Evolutionary conservation across 2,113 vertebrate species (phyloP).

Genomic region (Pachyramphus minor): DNA sequence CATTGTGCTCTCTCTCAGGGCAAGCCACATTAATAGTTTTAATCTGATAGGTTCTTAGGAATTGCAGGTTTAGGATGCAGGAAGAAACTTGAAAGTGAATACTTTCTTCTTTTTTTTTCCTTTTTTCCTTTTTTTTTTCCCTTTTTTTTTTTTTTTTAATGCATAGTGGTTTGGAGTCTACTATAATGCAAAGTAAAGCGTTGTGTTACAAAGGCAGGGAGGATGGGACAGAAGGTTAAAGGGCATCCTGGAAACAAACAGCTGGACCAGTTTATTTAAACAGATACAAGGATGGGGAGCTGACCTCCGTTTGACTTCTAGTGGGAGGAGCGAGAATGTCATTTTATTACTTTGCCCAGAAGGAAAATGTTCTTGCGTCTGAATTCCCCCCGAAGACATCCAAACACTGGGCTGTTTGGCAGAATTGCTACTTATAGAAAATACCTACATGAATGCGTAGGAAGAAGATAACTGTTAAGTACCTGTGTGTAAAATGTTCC

Average conservation of each 20-base stretch:
- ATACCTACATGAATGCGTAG: background rate
- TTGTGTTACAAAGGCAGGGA: constrained; percentile 76
- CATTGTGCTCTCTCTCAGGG: background rate
- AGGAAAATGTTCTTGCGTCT: constrained; percentile 80
- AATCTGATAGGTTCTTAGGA: constrained; percentile 15
- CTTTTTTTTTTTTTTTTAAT: constrained; percentile 35
- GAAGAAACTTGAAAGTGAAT: constrained; percentile 50
- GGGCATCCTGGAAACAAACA: constrained; percentile 84
- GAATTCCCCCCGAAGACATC: constrained; percentile 73
- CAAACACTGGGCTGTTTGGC: constrained; percentile 64
- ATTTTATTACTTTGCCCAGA: constrained; percentile 84
- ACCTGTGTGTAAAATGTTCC: constrained; percentile 27
- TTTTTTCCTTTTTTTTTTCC: no score
- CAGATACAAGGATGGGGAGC: constrained; percentile 81
- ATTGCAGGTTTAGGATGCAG: constrained; percentile 46
- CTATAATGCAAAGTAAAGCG: constrained; percentile 75
- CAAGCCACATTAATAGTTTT: background rate
- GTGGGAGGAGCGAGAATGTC: constrained; percentile 81
- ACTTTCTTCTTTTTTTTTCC: background rate
- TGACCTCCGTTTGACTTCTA: constrained; percentile 84
- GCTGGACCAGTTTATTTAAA: constrained; percentile 90
- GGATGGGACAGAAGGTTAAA: constrained; percentile 81
- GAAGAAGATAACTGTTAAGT: constrained; percentile 34
- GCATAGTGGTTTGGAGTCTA: constrained; percentile 60
- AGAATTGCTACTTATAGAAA: constrained; percentile 61